Percentiles rank a stretch among this genome's conserved stretches.
phyloP scores from a whole-genome alignment of 2,888 invertebrate species.

The Hypercompe scribonia region DNA sequence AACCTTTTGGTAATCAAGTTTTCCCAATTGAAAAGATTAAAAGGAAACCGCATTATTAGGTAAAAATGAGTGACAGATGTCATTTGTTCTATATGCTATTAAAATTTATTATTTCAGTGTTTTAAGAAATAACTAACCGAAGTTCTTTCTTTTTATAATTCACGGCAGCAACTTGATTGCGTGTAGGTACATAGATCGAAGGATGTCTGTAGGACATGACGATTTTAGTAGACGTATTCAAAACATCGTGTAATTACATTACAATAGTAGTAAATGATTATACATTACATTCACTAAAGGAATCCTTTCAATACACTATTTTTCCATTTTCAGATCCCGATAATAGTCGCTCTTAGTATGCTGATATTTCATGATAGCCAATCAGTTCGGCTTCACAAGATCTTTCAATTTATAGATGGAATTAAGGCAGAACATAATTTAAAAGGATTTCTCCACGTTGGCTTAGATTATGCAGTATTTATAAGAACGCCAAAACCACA shows the following conservation, averaged over 20 bases:
- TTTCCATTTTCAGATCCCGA: slow-evolving; percentile 55
- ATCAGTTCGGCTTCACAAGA: slow-evolving; percentile 70
- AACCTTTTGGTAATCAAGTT: too few relatives aligned
- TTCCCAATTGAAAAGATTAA: too few relatives aligned
- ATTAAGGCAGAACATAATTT: slow-evolving; percentile 69
- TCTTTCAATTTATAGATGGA: slow-evolving; percentile 77
- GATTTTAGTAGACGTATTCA: neutral
- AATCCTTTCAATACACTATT: neutral
- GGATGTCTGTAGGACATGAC: neutral
- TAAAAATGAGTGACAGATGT: too few relatives aligned
- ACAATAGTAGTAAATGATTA: neutral
- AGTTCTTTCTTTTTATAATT: too few relatives aligned
- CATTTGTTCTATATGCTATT: too few relatives aligned
- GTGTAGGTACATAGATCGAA: neutral
- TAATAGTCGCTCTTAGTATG: slow-evolving; percentile 41
- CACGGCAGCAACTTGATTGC: too few relatives aligned
- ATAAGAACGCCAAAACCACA: slow-evolving; percentile 68
- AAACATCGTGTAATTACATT: neutral
- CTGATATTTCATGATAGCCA: slow-evolving; percentile 41
- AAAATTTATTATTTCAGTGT: too few relatives aligned
- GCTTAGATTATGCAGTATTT: slow-evolving; percentile 74
- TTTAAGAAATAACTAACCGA: too few relatives aligned
- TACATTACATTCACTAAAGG: neutral
- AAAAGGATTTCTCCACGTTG: slow-evolving; percentile 73
- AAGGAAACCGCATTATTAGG: too few relatives aligned